Evolutionary conservation across 2,797 vertebrate species (phyloP).

Genomic region (Liasis olivaceus): DNA sequence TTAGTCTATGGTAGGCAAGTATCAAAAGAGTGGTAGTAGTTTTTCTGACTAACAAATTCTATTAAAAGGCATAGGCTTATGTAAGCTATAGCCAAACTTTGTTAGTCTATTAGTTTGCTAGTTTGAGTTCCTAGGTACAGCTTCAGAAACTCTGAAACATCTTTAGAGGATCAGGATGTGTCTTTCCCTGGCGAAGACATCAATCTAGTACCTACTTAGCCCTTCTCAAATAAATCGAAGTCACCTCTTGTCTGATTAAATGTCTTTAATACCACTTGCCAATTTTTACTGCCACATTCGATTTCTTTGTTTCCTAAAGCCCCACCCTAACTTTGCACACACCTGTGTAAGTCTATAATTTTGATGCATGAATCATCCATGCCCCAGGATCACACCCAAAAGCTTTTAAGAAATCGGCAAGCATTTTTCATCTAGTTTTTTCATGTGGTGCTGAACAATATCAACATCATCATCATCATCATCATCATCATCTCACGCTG

Average conservation of each 20-base stretch:
- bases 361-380: slow-evolving; percentile 73
- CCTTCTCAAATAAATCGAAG: slow-evolving; percentile 53
- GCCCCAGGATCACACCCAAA: slow-evolving; percentile 74
- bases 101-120: background rate
- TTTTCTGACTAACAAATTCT: background rate
- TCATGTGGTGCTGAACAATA: background rate
- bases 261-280: slow-evolving; percentile 52
- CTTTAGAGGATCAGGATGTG: background rate
- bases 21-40: background rate
- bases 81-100: background rate
- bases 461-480: background rate
- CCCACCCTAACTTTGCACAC: slow-evolving; percentile 72
- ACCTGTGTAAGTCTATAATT: slow-evolving; percentile 77
- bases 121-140: background rate
- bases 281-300: slow-evolving; percentile 66
- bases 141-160: background rate
- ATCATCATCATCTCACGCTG: background rate
- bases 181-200: slow-evolving; percentile 37
- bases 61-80: background rate
- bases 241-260: slow-evolving; percentile 17
- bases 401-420: slow-evolving; percentile 67
- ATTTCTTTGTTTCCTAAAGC: slow-evolving; percentile 64
- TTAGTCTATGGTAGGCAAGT: background rate
- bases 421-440: slow-evolving; percentile 57
- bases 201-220: slow-evolving; percentile 30